These are phyloP conservation scores for Tenthredo mesomela DNA, from an alignment of 2,888 invertebrate species.

Conservation along the genomic window DNA sequence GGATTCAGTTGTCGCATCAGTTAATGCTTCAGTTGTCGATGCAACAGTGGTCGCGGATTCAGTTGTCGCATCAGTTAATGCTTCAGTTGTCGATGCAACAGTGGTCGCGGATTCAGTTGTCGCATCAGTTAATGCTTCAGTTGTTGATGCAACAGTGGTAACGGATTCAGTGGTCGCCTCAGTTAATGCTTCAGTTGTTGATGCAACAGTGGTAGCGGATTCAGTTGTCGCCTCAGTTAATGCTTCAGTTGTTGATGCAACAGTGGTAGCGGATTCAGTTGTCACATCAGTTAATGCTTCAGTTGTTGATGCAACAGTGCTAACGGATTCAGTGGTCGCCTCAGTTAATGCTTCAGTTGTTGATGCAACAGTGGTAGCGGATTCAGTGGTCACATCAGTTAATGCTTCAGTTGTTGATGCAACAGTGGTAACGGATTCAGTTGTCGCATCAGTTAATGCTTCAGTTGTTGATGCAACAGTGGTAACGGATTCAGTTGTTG, in stretches of 20 bases:
- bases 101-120: background rate
- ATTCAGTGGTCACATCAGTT: background rate
- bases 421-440: background rate
- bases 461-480: background rate
- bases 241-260: background rate
- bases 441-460: background rate
- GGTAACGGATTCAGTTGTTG: background rate
- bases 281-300: background rate
- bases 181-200: background rate
- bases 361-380: background rate
- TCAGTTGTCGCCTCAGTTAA: background rate
- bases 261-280: background rate
- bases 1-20: background rate
- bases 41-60: background rate
- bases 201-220: background rate
- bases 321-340: background rate
- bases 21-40: background rate
- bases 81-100: background rate
- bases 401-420: background rate
- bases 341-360: conserved; percentile 4
- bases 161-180: background rate
- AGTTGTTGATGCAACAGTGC: too few species aligned
- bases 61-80: background rate
- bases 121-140: background rate
- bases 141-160: background rate